Conservation (phyloP, 2,888 invertebrate species). For the Plebejus argus region DNA sequence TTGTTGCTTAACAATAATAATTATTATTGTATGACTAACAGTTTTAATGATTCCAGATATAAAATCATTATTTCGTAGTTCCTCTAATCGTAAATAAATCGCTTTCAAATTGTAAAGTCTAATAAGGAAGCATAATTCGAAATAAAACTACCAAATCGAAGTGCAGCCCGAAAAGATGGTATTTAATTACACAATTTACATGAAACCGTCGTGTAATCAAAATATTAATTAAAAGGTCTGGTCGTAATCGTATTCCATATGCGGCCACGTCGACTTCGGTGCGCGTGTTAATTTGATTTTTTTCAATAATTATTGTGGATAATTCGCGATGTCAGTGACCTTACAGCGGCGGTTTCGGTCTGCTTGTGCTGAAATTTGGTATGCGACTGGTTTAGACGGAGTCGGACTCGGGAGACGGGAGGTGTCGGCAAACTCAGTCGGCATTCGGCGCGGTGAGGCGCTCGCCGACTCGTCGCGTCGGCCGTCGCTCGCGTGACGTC, state of each 20-base stretch:
- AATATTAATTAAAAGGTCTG: constrained; percentile 23
- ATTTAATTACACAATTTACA: constrained; percentile 20
- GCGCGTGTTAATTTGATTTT: constrained; percentile 38
- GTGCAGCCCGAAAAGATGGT: neutral
- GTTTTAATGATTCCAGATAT: neutral
- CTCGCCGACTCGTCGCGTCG: constrained; percentile 49
- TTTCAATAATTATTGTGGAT: constrained; percentile 45
- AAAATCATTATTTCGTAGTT: neutral
- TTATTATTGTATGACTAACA: neutral
- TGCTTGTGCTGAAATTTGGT: constrained; percentile 67
- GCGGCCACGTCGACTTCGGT: constrained; percentile 28
- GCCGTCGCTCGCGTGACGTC: constrained; percentile 60
- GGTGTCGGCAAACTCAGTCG: constrained; percentile 46
- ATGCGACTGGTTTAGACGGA: constrained; percentile 66
- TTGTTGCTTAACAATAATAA: neutral
- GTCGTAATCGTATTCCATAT: neutral
- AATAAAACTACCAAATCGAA: constrained; percentile 1
- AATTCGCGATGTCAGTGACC: constrained; percentile 67
- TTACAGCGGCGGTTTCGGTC: constrained; percentile 64
- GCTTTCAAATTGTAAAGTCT: constrained; percentile 2
- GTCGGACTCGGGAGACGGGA: constrained; percentile 46
- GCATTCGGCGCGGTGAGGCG: constrained; percentile 42
- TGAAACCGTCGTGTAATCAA: constrained; percentile 25
- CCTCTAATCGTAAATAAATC: neutral
- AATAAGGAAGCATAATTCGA: neutral